A percentile compares a stretch with the other conserved stretches of the same genome.
Evolutionary conservation across 2,888 invertebrate genomes (phyloP).

Genomic region (Dastarcus helophoroides): DNA sequence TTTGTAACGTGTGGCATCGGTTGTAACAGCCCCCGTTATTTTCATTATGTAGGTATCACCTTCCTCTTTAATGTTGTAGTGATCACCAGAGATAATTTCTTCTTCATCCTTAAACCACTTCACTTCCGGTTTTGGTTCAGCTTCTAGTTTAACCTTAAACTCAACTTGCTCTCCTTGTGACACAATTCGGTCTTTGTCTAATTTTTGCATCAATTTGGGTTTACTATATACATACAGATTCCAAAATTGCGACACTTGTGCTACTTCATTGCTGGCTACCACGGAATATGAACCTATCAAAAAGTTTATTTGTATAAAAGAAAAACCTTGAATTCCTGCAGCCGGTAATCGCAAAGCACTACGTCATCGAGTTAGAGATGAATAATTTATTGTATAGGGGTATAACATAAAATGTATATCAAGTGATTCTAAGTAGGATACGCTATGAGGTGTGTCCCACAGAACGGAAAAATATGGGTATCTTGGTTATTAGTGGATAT

Average conservation of each 20-base stretch:
- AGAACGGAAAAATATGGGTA: too few species aligned
- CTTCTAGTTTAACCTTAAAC: conserved; percentile 64
- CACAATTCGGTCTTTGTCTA: conserved; percentile 56
- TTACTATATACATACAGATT: conserved; percentile 74
- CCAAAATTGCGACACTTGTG: conserved; percentile 86
- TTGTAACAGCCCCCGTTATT: conserved; percentile 57
- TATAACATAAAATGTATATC: too few species aligned
- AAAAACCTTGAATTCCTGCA: neutral
- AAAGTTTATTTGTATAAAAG: too few species aligned
- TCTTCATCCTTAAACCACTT: conserved; percentile 76
- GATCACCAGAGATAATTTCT: conserved; percentile 50
- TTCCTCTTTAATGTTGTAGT: conserved; percentile 54
- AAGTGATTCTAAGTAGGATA: too few species aligned
- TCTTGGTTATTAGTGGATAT: too few species aligned
- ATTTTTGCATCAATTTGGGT: conserved; percentile 58
- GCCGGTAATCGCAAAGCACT: too few species aligned
- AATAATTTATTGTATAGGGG: too few species aligned
- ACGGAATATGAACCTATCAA: conserved; percentile 65
- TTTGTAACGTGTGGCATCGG: conserved; percentile 67
- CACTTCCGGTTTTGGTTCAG: conserved; percentile 72
- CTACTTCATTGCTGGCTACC: conserved; percentile 74
- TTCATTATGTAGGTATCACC: conserved; percentile 64
- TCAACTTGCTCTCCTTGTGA: conserved; percentile 67
- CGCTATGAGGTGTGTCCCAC: too few species aligned
- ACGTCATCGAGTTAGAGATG: too few species aligned